Conservation (phyloP, 2,888 invertebrate genomes). For the Noctua fimbriata region DNA sequence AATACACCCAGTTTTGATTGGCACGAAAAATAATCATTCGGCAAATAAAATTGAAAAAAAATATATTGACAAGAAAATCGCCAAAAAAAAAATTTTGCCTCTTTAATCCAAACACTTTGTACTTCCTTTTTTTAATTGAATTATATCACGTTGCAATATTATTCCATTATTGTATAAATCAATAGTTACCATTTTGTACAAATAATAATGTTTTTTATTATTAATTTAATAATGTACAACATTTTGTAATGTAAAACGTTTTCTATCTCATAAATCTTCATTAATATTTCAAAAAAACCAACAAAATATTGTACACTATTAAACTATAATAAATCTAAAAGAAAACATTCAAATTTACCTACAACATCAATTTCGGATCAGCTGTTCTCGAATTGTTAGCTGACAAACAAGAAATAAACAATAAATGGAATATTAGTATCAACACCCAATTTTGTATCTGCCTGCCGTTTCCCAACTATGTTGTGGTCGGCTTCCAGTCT, state of each 20-base stretch:
- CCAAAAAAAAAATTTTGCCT: constrained; percentile 6
- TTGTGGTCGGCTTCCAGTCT: background rate
- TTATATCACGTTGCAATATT: constrained; percentile 7
- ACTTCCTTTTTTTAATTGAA: constrained; percentile 19
- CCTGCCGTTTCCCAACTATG: background rate
- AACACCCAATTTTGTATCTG: background rate
- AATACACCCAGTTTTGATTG: constrained; percentile 4
- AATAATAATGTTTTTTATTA: constrained; percentile 11
- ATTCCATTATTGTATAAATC: constrained; percentile 16
- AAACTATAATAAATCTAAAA: constrained; percentile 9
- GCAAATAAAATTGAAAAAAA: background rate
- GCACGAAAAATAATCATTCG: background rate
- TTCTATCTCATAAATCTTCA: too few species aligned
- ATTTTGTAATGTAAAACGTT: background rate
- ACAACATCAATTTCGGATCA: constrained; percentile 33
- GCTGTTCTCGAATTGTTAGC: constrained; percentile 49
- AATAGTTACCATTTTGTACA: constrained; percentile 58
- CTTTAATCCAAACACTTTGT: background rate
- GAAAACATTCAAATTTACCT: constrained; percentile 1
- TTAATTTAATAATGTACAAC: constrained; percentile 20
- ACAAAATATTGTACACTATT: constrained; percentile 18
- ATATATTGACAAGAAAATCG: background rate
- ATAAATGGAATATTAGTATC: constrained; percentile 15
- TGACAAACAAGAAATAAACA: background rate
- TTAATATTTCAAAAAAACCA: background rate